Evolutionary conservation across 2,113 vertebrate genomes (phyloP).

Genomic region (Phrynocephalus versicolor): DNA sequence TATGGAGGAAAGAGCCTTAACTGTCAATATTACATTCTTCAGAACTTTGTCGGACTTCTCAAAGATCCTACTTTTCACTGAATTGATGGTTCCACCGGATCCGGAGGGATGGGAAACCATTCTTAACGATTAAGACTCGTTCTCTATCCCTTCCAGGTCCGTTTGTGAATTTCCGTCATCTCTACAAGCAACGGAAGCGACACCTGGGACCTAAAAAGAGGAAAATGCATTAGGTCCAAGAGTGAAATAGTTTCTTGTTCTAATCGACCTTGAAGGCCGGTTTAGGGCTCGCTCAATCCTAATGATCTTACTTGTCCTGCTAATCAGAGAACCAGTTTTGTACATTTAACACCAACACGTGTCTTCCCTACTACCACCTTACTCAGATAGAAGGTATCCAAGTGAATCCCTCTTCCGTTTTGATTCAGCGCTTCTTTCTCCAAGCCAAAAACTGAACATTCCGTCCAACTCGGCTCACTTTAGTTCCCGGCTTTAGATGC

Average conservation of each 20-base stretch:
- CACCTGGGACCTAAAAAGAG: constrained; percentile 88
- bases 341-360: constrained; percentile 45
- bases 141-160: constrained; percentile 73
- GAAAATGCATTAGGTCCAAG: constrained; percentile 81
- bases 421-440: constrained; percentile 46
- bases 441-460: not conserved
- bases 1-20: no score
- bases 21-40: no score
- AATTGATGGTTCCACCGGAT: not conserved
- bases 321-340: constrained; percentile 66
- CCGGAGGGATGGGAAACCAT: not conserved
- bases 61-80: no score
- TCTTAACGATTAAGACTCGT: not conserved
- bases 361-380: not conserved
- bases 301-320: constrained; percentile 67
- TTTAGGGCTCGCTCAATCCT: constrained; percentile 61
- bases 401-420: constrained; percentile 53
- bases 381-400: not conserved
- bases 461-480: no score
- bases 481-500: not conserved
- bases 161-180: constrained; percentile 87
- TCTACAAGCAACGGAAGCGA: constrained; percentile 90
- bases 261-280: constrained; percentile 54
- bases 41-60: no score
- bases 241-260: constrained; percentile 49